These are phyloP conservation scores for Bombyx mandarina DNA, from an alignment of 1,140 invertebrate genomes.

Conservation along the genomic window DNA sequence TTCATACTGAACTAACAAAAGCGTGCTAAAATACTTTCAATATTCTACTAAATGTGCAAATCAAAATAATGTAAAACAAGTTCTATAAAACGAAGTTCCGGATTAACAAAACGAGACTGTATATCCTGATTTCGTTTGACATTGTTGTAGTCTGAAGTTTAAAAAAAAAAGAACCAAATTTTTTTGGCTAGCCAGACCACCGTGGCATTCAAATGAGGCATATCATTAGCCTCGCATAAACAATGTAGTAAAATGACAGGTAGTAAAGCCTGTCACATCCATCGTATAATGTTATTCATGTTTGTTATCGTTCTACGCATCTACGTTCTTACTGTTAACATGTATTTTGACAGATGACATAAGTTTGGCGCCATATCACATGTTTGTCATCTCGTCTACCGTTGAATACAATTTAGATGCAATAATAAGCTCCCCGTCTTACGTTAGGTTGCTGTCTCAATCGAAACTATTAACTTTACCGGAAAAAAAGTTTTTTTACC, in stretches of 20 bases:
- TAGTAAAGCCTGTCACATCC: conserved; percentile 46
- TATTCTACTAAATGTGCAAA: too few species aligned
- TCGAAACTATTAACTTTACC: not conserved
- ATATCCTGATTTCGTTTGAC: too few species aligned
- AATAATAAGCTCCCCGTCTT: conserved; percentile 67
- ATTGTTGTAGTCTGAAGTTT: too few species aligned
- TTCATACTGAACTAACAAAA: too few species aligned
- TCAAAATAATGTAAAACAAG: too few species aligned
- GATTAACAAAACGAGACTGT: too few species aligned
- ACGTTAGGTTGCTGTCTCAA: conserved; percentile 24
- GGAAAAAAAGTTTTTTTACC: conserved; percentile 6
- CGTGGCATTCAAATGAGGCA: conserved; percentile 55
- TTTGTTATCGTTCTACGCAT: conserved; percentile 26
- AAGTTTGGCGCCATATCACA: conserved; percentile 58
- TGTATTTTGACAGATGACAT: conserved; percentile 71
- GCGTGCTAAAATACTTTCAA: too few species aligned
- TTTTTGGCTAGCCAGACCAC: conserved; percentile 37
- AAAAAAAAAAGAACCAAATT: too few species aligned
- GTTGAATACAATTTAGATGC: conserved; percentile 61
- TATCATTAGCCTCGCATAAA: conserved; percentile 57
- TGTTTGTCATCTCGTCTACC: conserved; percentile 39
- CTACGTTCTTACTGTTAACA: conserved; percentile 54
- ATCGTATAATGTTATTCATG: conserved; percentile 47
- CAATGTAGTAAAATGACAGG: conserved; percentile 64
- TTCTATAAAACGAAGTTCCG: too few species aligned